Base-by-base conservation (phyloP, 2,113 vertebrate species). In the Planiliza haematocheilus region DNA sequence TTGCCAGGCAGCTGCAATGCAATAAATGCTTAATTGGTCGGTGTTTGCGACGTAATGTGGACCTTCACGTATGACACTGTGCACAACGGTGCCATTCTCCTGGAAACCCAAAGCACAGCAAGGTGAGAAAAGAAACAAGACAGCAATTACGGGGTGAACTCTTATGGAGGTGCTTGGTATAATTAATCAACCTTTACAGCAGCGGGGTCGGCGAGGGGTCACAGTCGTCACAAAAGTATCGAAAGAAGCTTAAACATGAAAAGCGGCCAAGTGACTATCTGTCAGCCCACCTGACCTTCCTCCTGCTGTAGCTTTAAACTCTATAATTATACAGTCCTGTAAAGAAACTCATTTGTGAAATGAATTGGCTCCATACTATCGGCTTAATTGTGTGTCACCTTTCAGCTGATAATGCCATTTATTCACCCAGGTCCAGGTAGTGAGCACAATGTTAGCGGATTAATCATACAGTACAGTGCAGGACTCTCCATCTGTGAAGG, bases 11-110 rank as follows among this genome's bases (percentile, higher is more conserved):
- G 80, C 50, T 82, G 49, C 68, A 85, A 61, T 43, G 43, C 67
- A 80, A 57, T 83, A 70, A 82, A 79, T 50, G 38, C 51, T 74
- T 86, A 86, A 88, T 88, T 87, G 80, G 68, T 63, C 34, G 50
- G 42, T 73, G 46, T 86, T 70, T 24, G 10, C 20, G 21, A 48
- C 20, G 53, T 50, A 61, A 73, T 56, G 39, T 51, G 42, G 20
- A 68, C 42, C 17, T 46, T 71, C 43, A 75, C 17, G 41, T 38
- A 56, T 69, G 57, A 78, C 67, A 70, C 30, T 72, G 24, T 55
- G 46, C 56, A 61, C 64, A 70, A 20, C 14, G 38, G 51, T 71
- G 67, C 53, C 63, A 53, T 83, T 82, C 67, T 56, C 17, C 42
- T 37, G 63, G 62, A 58, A 77, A 39, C 36, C 55, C 10, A 18